Evolutionary conservation across 1,140 invertebrate species (phyloP), one percentile per base, ranked within the genome.

Genomic region (Acromyrmex charruanus): DNA sequence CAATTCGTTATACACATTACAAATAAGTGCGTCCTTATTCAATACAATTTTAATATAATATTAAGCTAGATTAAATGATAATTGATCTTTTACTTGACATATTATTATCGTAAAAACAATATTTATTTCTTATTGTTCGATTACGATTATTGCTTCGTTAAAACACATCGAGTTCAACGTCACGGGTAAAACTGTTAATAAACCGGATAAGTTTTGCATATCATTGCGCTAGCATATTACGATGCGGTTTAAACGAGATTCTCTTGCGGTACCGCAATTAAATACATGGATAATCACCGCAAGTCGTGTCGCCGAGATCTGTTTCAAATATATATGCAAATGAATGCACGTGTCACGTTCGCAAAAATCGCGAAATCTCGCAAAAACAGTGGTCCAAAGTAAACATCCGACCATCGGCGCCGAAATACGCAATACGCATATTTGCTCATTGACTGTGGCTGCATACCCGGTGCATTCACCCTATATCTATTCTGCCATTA

Each of bases 401-500:
- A 44, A 68, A 44, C 7, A 28, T 69, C 21, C 66, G 18, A 28
- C n/a, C 65, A 21, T 68, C 66, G 66, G 39, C 66, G 66, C 66
- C 39, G 44, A 69, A 69, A 69, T 21, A n/a, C 69, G 39, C 28
- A 35, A 61, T 35, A 39, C 69, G 55, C 55, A 61, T 63, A 31
- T 12, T 63, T 49, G 80, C 28, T 7, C 80, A 71, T 58, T 71
- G 31, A 58, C 51, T 58, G 49, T 51, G 44, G 12, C 35, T 49
- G 53, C 80, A 51, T 61, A 75, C 80, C 55, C 69, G 80, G 80
- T 84, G 68, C 69, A 84, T 84, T 84, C 87, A 80, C 63, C 72
- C 79, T 59, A 82, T 80, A 89, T 84, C 66, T 65, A 87, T 66
- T 35, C 21, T 49, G 74, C 88, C 87, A 93, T 93, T 93, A 93